phyloP scores from a whole-genome alignment of 1,140 invertebrate species.

The Saccostrea echinata region DNA sequence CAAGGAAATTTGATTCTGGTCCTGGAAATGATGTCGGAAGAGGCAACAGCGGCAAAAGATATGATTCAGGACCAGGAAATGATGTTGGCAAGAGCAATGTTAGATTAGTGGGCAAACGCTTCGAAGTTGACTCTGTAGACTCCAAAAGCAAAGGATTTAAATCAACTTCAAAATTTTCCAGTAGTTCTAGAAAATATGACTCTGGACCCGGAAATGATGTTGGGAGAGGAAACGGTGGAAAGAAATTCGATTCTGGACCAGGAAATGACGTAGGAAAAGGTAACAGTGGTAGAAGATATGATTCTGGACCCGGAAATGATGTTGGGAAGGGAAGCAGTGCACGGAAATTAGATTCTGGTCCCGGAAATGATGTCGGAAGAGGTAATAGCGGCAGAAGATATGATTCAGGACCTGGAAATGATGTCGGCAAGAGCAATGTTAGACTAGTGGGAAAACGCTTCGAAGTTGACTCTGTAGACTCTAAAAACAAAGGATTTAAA shows the following conservation, averaged over 20 bases:
- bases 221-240: background rate
- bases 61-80: constrained; percentile 1
- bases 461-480: too few species aligned
- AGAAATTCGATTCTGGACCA: background rate
- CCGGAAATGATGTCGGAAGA: background rate
- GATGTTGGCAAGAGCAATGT: background rate
- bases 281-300: background rate
- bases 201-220: constrained; percentile 2
- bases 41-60: too few species aligned
- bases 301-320: background rate
- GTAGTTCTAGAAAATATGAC: background rate
- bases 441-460: too few species aligned
- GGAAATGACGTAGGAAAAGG: constrained; percentile 6
- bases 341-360: background rate
- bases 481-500: too few species aligned
- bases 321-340: background rate
- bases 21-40: too few species aligned
- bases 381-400: background rate
- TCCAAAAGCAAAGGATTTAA: background rate
- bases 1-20: too few species aligned
- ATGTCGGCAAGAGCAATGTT: background rate
- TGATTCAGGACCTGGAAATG: background rate
- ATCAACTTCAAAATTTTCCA: background rate
- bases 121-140: background rate
- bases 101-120: background rate